phyloP scores from a whole-genome alignment of 2,113 vertebrate genomes.

The Malaclemys terrapin region DNA sequence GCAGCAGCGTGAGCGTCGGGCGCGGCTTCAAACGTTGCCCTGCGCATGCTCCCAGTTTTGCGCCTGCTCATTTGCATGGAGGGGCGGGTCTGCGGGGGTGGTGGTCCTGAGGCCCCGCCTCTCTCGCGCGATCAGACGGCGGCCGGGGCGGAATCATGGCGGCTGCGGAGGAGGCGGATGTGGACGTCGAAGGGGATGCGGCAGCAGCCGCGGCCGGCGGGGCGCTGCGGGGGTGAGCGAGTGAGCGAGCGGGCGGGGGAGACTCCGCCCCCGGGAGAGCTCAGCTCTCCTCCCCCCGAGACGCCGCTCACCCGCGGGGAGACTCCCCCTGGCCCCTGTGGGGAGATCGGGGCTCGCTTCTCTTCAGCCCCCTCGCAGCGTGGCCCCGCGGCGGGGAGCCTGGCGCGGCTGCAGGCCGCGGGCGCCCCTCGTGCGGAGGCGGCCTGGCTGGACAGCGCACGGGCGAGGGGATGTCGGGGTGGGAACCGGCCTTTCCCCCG shows the following conservation, averaged over 20 bases:
- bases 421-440: not conserved
- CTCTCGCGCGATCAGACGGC: not conserved
- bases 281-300: not conserved
- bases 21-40: not conserved
- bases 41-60: not conserved
- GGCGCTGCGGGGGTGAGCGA: constrained; percentile 55
- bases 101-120: not conserved
- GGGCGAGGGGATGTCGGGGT: not conserved
- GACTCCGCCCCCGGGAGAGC: not conserved
- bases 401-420: not conserved
- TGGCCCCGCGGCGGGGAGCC: not conserved
- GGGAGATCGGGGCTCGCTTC: no score
- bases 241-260: not conserved
- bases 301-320: not conserved
- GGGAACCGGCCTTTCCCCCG: not conserved
- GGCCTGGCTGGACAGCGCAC: not conserved
- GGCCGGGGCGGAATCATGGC: constrained; percentile 75
- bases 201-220: constrained; percentile 70
- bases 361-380: no score
- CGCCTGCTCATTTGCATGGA: not conserved
- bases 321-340: not conserved
- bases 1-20: not conserved
- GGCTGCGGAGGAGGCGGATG: constrained; percentile 87
- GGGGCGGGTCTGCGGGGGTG: accelerated
- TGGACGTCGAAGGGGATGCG: constrained; percentile 93